Percentiles rank a stretch among this genome's conserved stretches.
These are phyloP conservation scores for Drosophila paracracens DNA, from an alignment of 2,888 invertebrate genomes.

Conservation along the genomic window DNA sequence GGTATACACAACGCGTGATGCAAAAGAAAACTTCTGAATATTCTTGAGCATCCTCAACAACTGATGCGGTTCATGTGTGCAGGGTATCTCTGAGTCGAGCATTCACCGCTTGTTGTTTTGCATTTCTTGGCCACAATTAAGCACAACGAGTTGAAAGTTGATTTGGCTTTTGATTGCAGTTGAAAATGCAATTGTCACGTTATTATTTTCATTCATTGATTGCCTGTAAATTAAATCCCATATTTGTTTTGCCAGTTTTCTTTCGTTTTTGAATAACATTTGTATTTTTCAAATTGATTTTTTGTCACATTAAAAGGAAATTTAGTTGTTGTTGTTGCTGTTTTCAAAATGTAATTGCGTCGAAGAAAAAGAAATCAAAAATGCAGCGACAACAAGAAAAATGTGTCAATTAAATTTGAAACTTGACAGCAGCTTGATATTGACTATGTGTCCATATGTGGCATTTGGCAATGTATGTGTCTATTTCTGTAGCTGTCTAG, in stretches of 20 bases:
- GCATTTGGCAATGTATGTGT: constrained; percentile 13
- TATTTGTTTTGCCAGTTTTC: constrained; percentile 3
- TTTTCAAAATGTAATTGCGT: constrained; percentile 42
- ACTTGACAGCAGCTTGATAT: constrained; percentile 65
- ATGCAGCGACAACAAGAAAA: constrained; percentile 56
- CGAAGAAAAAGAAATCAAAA: constrained; percentile 21
- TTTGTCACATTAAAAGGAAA: constrained; percentile 6
- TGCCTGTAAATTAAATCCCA: constrained; percentile 9
- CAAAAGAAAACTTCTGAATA: neutral
- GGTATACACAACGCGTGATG: neutral
- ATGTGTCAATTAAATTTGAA: constrained; percentile 81
- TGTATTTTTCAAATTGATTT: neutral
- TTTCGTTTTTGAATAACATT: neutral
- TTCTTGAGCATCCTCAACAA: neutral
- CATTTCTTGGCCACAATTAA: constrained; percentile 48
- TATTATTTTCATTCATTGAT: constrained; percentile 16
- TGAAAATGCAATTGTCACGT: constrained; percentile 48
- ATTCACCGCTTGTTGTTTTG: neutral
- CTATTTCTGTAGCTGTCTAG: constrained; percentile 1
- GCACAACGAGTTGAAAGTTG: constrained; percentile 56
- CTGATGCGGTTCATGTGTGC: neutral
- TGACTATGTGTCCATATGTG: constrained; percentile 15
- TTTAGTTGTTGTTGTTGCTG: constrained; percentile 26
- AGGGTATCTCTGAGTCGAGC: neutral
- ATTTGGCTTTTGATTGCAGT: constrained; percentile 42